Evolutionary conservation across 1,140 invertebrate genomes (phyloP).

Genomic region (Mizuhopecten yessoensis): DNA sequence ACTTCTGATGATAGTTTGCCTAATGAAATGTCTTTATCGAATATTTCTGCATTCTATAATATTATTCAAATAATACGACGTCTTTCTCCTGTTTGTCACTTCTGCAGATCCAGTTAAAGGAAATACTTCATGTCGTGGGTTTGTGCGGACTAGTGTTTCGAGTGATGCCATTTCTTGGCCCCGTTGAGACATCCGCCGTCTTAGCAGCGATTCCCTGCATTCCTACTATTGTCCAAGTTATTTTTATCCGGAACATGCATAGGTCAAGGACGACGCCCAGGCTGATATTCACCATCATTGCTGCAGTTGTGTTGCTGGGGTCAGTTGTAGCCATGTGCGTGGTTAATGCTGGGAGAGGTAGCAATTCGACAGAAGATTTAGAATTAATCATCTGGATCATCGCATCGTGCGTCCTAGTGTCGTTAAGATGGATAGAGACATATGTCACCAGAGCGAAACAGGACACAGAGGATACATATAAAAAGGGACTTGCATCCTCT

Average conservation of each 20-base stretch:
- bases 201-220: conserved; percentile 46
- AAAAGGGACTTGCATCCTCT: neutral
- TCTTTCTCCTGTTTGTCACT: too few species aligned
- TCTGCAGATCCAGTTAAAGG: conserved; percentile 50
- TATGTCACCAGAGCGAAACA: conserved; percentile 41
- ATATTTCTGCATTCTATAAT: too few species aligned
- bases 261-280: neutral
- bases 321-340: neutral
- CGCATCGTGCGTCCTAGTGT: conserved; percentile 43
- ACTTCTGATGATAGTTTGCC: too few species aligned
- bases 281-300: neutral
- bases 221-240: conserved; percentile 42
- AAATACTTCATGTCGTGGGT: conserved; percentile 48
- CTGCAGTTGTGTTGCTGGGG: neutral
- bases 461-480: neutral
- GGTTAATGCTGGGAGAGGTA: neutral
- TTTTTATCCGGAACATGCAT: conserved; percentile 18
- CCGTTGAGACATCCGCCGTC: conserved; percentile 49
- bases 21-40: too few species aligned
- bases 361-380: neutral
- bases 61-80: too few species aligned
- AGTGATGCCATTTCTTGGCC: conserved; percentile 51
- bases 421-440: conserved; percentile 55
- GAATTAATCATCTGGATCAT: conserved; percentile 46
- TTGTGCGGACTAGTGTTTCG: conserved; percentile 51